These are phyloP conservation scores for Trissoscelio sp. DNA, from an alignment of 2,888 invertebrate species.

Conservation along the genomic window DNA sequence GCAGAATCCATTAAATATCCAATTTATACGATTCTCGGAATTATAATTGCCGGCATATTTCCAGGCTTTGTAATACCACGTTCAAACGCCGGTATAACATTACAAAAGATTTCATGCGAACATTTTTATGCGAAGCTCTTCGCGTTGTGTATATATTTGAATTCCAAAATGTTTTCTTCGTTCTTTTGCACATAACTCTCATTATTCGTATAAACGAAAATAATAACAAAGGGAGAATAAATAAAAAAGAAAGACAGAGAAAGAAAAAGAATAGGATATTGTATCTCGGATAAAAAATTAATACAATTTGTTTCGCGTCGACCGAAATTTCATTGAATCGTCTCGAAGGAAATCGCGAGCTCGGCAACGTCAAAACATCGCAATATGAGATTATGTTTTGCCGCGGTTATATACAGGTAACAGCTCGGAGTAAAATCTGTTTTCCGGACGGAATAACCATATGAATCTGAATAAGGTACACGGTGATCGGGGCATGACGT, in stretches of 20 bases:
- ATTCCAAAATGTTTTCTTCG: conserved; percentile 21
- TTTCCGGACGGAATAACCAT: conserved; percentile 65
- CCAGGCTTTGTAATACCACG: not conserved
- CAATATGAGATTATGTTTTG: conserved; percentile 62
- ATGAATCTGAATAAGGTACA: conserved; percentile 68
- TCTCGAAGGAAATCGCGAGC: conserved; percentile 38
- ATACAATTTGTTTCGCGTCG: conserved; percentile 19
- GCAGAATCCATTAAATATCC: not conserved
- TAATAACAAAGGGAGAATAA: not conserved
- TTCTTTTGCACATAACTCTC: conserved; percentile 12
- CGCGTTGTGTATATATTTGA: conserved; percentile 30
- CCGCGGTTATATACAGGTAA: conserved; percentile 58
- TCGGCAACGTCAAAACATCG: conserved; percentile 40
- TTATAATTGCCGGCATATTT: not conserved
- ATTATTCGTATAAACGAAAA: conserved; percentile 23
- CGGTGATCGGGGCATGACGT: conserved; percentile 63
- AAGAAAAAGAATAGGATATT: not conserved
- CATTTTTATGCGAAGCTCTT: conserved; percentile 12
- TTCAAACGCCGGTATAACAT: conserved; percentile 2
- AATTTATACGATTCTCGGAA: not conserved
- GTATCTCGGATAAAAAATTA: conserved; percentile 16
- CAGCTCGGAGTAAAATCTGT: conserved; percentile 68
- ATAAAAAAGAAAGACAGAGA: not conserved
- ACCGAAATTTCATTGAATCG: conserved; percentile 37
- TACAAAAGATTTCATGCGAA: conserved; percentile 31